Evolutionary conservation across 2,113 vertebrate species (phyloP), one percentile per base, ranked within the genome.

Genomic region (Ranitomeya imitator): DNA sequence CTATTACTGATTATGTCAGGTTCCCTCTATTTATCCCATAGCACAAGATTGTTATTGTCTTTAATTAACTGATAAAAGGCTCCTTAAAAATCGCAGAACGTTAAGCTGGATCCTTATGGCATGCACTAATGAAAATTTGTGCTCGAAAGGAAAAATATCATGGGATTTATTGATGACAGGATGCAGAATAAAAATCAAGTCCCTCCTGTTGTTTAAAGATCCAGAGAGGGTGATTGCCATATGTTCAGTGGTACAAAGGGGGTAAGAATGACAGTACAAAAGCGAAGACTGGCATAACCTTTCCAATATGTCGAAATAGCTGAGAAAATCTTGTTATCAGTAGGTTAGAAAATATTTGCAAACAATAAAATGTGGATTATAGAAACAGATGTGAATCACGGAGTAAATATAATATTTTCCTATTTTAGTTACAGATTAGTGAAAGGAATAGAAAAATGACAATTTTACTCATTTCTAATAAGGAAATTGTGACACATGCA

Each of bases 291-390:
- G 93, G 93, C 93, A 94, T 91, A 92, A 94, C 94, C 95, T 94
- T 94, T 96, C 95, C 96, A 97, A 96, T 94, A 96, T 96, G 97
- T 97, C 98, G 96, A 97, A 97, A 96, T 95, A 95, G 96, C 95
- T 93, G 94, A 97, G 97, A 94, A 95, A 96, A 95, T 91, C 90
- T 92, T 93, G 91, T 92, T 93, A 90, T 93, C 91, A 45, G 37
- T 18, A 26, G 18, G 63, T 60, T 0, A 86, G 67, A 79, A 86
- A 54, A 37, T 55, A 63, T 51, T 52, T 79, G 52, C 18, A 71
- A 69, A 85, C 51, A 85, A 74, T 71, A 69, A 55, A 31, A 26
- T 21, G 23, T n/a, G n/a, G 6, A 3, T 69, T 26, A 71, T 67
- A 71, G 14, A 55, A 71, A 15, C 37, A 14, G 31, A 16, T 4